These are phyloP conservation scores for Capitulum mitella DNA, from an alignment of 2,888 invertebrate genomes.

Conservation along the genomic window DNA sequence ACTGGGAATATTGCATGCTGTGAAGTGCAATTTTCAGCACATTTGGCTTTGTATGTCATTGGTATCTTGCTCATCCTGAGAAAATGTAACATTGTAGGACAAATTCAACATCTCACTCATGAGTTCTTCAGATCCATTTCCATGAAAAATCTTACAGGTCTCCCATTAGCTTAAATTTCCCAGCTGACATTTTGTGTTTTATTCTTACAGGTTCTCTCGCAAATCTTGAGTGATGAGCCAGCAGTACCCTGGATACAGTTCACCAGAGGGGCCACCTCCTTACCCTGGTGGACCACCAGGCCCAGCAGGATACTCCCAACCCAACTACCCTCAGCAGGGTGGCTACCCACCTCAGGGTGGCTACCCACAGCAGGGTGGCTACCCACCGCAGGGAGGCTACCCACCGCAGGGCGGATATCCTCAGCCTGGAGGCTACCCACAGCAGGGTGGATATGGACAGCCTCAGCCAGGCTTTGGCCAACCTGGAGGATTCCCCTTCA, in stretches of 20 bases:
- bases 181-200: too few relatives aligned
- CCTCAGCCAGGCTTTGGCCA: conserved; percentile 28
- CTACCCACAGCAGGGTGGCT: background rate
- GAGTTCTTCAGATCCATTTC: too few relatives aligned
- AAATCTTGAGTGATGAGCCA: background rate
- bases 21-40: too few relatives aligned
- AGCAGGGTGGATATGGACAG: too few relatives aligned
- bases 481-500: background rate
- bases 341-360: conserved; percentile 29
- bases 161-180: too few relatives aligned
- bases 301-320: background rate
- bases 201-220: background rate
- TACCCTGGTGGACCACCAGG: background rate
- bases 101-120: too few relatives aligned
- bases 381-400: background rate
- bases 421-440: background rate
- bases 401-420: conserved; percentile 29
- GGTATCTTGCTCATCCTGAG: too few relatives aligned
- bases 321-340: background rate
- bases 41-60: too few relatives aligned
- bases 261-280: background rate
- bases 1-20: too few relatives aligned
- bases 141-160: too few relatives aligned
- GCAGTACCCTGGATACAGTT: background rate
- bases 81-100: too few relatives aligned